Evolutionary conservation across 2,113 vertebrate genomes (phyloP).

Genomic region (Dinomys branickii): DNA sequence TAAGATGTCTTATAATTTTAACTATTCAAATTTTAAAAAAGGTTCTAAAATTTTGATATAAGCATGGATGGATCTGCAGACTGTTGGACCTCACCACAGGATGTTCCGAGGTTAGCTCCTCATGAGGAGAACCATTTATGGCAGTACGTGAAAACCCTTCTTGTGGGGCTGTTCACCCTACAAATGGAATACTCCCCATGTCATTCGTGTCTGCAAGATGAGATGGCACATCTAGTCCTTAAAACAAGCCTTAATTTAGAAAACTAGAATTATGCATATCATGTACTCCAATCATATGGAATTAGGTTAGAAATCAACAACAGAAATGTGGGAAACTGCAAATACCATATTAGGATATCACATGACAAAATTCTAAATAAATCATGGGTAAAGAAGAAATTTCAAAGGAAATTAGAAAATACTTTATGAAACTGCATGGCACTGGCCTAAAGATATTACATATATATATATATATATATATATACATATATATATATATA

Average conservation of each 20-base stretch:
- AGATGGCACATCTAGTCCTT: neutral
- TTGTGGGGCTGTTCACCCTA: neutral
- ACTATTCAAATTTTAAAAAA: neutral
- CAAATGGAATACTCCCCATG: neutral
- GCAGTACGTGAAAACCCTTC: neutral
- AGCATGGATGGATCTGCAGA: neutral
- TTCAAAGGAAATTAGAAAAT: constrained; percentile 38
- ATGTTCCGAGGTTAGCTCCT: neutral
- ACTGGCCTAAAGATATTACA: neutral
- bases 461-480: no score
- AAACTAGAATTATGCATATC: neutral
- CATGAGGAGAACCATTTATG: neutral
- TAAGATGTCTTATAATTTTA: neutral
- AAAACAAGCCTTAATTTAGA: constrained; percentile 34
- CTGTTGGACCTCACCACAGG: neutral
- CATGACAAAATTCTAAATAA: constrained; percentile 23
- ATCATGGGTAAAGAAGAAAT: constrained; percentile 2
- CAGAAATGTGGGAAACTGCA: neutral
- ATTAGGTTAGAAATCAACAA: constrained; percentile 35
- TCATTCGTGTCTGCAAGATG: no score
- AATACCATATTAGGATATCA: neutral
- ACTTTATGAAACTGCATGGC: neutral
- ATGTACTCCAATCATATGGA: neutral
- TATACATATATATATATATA: no score
- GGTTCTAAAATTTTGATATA: neutral